Base-by-base conservation (phyloP, 1,140 invertebrate genomes). In the Lordiphosa collinella region DNA sequence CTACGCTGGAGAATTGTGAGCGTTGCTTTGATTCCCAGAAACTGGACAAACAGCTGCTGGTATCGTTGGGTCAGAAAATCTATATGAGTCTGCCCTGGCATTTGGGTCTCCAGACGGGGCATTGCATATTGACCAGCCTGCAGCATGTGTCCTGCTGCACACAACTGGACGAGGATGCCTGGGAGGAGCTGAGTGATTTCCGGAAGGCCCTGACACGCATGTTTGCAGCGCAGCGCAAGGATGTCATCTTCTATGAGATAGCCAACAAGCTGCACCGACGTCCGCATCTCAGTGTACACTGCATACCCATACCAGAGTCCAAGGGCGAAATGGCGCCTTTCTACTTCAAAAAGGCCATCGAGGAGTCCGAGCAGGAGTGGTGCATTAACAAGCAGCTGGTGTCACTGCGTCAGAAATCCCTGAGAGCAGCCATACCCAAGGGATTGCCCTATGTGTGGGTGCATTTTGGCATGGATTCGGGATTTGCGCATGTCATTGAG, bases 281-380 rank as follows among this genome's bases (percentile, higher is more conserved):
- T 74, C 95, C 96, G 4, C 98, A 99, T 88, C 94, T 98, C 92
- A 91, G 92, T 38, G 90, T 99, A 12, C 94, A 99, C 71, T 99
- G 97, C 91, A 91, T 99, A 13, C 97, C 98, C 90, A 91, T 99
- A 22, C 96, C 97, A 0, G 43, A 55, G 8, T 8, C 44, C 3
- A 22, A 68, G n/a, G 75, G 67, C 4, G 88, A 89, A 52, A 73
- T 99, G 67, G 96, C 96, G 8, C 96, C 97, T 1, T 98, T 99
- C 62, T 99, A 98, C 90, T 99, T 99, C 85, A 98, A 98, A 92
- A 99, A 99, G 93, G 97, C 97, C 0, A 93, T 99, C 41, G 90
- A 96, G 73, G 98, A 99, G 89, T 97, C 95, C 65, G 98, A 99
- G 90, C 93, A 92, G 16, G 97, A 99, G 90, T 99, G 98, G 97